Percentiles rank a stretch among this genome's conserved stretches.
phyloP scores from a whole-genome alignment of 2,797 vertebrate genomes.

The Pelobates cultripes region DNA sequence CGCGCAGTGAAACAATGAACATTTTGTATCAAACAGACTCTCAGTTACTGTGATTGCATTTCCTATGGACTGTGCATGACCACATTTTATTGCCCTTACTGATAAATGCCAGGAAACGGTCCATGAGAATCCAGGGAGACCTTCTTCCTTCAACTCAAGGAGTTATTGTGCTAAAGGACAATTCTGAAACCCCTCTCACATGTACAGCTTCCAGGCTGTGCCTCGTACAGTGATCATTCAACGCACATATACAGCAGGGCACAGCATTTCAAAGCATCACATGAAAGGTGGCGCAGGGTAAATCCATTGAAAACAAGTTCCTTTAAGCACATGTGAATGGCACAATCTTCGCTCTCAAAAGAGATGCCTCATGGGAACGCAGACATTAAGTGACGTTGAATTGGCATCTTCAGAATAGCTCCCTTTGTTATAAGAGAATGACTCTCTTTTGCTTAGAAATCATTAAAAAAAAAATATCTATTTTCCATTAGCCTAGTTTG shows the following conservation, averaged over 20 bases:
- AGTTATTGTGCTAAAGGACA: neutral
- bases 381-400: neutral
- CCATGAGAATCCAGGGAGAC: neutral
- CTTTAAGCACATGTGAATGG: neutral
- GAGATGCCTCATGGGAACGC: neutral
- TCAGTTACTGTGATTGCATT: neutral
- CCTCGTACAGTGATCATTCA: too few species aligned
- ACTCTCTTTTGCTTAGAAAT: neutral
- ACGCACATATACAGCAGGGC: neutral
- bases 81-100: neutral
- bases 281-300: neutral
- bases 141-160: neutral
- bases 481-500: neutral
- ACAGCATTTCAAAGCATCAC: neutral
- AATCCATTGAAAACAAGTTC: neutral
- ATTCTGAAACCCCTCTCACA: neutral
- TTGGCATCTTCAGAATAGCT: neutral
- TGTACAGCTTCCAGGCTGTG: neutral
- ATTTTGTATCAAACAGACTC: neutral
- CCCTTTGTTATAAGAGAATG: conserved; percentile 1
- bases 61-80: neutral
- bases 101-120: conserved; percentile 12
- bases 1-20: neutral
- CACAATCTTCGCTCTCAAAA: neutral
- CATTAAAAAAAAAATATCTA: neutral